Evolutionary conservation across 2,113 vertebrate genomes (phyloP).

Genomic region (Leucopsar rothschildi): DNA sequence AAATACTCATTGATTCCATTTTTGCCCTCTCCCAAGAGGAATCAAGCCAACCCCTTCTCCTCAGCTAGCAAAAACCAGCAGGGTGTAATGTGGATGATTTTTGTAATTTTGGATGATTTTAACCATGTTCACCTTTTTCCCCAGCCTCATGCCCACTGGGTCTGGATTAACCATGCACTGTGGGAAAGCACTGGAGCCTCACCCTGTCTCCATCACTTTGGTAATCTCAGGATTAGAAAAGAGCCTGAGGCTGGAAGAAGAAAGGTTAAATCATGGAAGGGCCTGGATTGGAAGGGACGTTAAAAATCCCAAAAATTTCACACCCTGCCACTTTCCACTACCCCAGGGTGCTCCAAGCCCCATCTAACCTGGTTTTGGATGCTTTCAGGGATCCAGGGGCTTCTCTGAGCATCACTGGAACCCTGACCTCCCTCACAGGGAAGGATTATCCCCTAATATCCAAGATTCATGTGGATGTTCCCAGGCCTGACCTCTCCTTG

Average conservation of each 20-base stretch:
- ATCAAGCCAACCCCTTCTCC: not conserved
- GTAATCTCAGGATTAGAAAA: not conserved
- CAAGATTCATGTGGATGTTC: rapidly evolving
- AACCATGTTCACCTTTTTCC: rapidly evolving
- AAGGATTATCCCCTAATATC: not conserved
- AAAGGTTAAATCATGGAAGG: not conserved
- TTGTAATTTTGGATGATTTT: not conserved
- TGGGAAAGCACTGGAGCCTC: not conserved
- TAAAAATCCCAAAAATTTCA: not conserved
- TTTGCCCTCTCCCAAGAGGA: not conserved
- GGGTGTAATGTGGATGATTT: not conserved
- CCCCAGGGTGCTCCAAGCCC: not conserved
- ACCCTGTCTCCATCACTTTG: not conserved
- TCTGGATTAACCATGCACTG: not conserved
- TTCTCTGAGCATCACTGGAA: not conserved
- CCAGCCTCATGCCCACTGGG: rapidly evolving
- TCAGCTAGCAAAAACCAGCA: not conserved
- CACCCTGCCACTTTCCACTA: not conserved
- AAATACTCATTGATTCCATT: not conserved
- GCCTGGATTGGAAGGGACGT: not conserved
- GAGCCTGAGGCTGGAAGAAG: not conserved
- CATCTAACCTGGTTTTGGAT: rapidly evolving
- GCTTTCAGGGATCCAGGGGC: not conserved
- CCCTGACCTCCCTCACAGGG: not conserved
- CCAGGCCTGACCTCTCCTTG: not conserved